Conservation (phyloP, 2,888 invertebrate genomes). For the Pristionchus entomophagus region DNA sequence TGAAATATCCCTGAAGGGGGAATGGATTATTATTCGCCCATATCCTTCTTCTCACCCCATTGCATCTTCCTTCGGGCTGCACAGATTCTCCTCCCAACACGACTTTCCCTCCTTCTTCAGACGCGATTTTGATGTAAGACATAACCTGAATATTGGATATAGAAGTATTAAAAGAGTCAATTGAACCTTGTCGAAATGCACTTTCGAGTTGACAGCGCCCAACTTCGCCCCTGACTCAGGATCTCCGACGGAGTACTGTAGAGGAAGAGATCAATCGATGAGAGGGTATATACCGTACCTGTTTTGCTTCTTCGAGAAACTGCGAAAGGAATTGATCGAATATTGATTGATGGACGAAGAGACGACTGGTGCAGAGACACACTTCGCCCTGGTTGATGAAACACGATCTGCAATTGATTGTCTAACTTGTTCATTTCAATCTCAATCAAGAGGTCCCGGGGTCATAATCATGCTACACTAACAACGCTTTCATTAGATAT, state of each 20-base stretch:
- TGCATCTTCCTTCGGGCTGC: constrained; percentile 68
- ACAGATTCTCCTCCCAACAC: constrained; percentile 75
- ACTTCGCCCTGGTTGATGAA: constrained; percentile 81
- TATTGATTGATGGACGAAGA: constrained; percentile 79
- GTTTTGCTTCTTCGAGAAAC: constrained; percentile 72
- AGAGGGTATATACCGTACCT: constrained; percentile 52
- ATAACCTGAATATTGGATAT: constrained; percentile 55
- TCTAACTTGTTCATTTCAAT: background rate
- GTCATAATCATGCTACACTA: too few relatives aligned
- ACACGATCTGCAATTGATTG: constrained; percentile 76
- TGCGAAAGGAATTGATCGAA: constrained; percentile 77
- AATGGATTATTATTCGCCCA: background rate
- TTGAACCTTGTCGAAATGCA: constrained; percentile 78
- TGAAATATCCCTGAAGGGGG: constrained; percentile 78
- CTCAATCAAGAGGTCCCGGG: background rate
- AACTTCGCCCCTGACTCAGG: constrained; percentile 67
- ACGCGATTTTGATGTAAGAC: constrained; percentile 75
- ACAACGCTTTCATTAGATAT: too few relatives aligned
- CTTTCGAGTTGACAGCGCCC: constrained; percentile 79
- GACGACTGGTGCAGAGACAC: constrained; percentile 80
- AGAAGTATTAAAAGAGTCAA: background rate
- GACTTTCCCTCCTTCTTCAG: constrained; percentile 77
- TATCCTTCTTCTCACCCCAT: constrained; percentile 64
- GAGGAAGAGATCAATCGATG: background rate
- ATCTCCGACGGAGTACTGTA: constrained; percentile 66